phyloP scores from a whole-genome alignment of 2,797 vertebrate species.

The Pitangus sulphuratus region DNA sequence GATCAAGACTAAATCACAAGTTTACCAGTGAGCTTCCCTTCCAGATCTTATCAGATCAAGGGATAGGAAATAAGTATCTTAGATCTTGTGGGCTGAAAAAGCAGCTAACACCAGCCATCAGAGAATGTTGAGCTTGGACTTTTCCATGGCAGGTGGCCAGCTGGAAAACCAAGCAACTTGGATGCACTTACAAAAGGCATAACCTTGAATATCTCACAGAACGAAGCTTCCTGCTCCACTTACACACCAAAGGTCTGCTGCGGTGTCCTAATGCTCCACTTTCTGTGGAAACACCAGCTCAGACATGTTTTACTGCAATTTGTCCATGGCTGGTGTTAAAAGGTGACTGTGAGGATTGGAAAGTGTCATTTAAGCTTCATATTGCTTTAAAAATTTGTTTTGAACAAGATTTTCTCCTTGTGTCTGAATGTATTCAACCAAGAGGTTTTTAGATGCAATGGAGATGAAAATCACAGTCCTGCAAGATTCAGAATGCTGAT shows the following conservation, averaged over 20 bases:
- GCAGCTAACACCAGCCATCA: constrained; percentile 5
- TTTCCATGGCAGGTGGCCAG: constrained; percentile 44
- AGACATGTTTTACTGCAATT: neutral
- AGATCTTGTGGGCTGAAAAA: constrained; percentile 7
- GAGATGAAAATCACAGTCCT: neutral
- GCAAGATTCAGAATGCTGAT: neutral
- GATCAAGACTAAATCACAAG: constrained; percentile 21
- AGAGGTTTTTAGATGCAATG: neutral
- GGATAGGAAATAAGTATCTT: constrained; percentile 16
- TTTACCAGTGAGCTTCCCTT: neutral
- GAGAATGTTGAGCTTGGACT: constrained; percentile 22
- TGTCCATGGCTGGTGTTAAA: neutral
- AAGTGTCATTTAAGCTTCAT: neutral
- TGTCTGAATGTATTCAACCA: neutral
- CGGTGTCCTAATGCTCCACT: neutral
- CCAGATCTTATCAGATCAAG: constrained; percentile 14
- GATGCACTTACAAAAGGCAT: constrained; percentile 5
- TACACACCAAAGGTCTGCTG: neutral
- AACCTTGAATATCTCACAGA: neutral
- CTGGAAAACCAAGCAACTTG: constrained; percentile 33
- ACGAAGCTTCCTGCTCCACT: neutral
- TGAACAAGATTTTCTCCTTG: neutral
- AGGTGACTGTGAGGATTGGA: neutral
- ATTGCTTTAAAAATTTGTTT: neutral
- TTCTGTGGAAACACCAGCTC: neutral